Base-by-base conservation (phyloP, 2,888 invertebrate species). In the Dorcus hopei region DNA sequence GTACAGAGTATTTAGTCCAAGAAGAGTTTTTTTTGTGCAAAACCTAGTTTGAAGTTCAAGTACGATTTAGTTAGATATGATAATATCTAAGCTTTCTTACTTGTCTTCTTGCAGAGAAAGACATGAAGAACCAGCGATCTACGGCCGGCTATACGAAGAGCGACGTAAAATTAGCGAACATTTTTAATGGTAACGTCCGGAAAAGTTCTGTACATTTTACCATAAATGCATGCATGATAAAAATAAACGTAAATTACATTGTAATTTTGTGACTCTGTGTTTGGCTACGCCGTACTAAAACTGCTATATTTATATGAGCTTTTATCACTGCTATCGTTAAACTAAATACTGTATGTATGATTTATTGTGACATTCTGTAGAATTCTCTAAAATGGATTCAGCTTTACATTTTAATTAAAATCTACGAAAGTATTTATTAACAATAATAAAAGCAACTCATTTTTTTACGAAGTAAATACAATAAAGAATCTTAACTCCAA, bases 151-250 rank as follows among this genome's bases (percentile, higher is more conserved):
- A 48, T 47, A 60, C 43, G n/a, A n/a, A n/a, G n/a, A n/a, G n/a
- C 57, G 54, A 38, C 58, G 41, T 41, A 53, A 58, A 49, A 40
- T 40, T 16, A 54, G 57, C 42, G 50, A 53, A 60, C 47, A 54
- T 51, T 39, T n/a, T 53, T 49, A 49, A 45, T 53, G 58, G 52
- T 51, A 61, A 61, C 51, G 52, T 38, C 14, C 48, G 40, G 52
- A 47, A 49, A 47, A 45, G 47, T 43, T 49, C 40, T 57, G 38
- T 58, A 14, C 26, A 14, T 41, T 47, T 9, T 16, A 7, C 9
- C 39, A 39, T 7, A 45, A 53, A 38, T 38, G 53, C 53, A 45
- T 53, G 45, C 53, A 26, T 45, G 42, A 53, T 33, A 16, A 53
- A 26, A 14, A 42, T 26, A 33, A 14, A 14, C 41, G 26, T 54